Base-by-base conservation (phyloP, 1,140 invertebrate species). In the Drosophila yakuba region DNA sequence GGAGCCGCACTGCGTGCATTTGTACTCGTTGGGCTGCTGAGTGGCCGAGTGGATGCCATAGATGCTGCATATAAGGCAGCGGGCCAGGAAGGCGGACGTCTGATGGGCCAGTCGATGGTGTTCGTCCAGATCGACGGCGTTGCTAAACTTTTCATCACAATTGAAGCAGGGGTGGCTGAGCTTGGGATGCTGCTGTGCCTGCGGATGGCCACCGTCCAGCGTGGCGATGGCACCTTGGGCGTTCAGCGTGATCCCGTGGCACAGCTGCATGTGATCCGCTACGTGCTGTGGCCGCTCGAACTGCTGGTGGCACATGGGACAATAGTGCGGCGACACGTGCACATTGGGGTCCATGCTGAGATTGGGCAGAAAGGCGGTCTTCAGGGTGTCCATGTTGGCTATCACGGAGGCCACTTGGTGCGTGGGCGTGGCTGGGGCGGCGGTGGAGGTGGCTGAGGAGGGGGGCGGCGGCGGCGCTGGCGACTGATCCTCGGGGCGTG, bases 351-450 rank as follows among this genome's bases (percentile, higher is more conserved):
- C 91, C 84, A 92, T 92, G 74, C 90, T 91, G 55, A 92, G 81
- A 76, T 91, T 91, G 47, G 91, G 91, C 61, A 92, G 74, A 80
- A 92, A 92, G 36, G 91, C 74, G 75, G 91, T 91, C 75, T 92
- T 92, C 32, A 92, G 73, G 56, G 90, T 83, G 62, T 92, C 90
- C 88, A 92, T 91, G 47, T 78, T 74, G 52, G 82, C 83, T 71
- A 86, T 86, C 58, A 84, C 80, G 28, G 83, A 48, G 64, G 82
- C 74, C 59, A 78, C 79, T 76, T 81, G 81, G 80, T 80, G 83
- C 36, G 73, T 80, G 45, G 80, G 84, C 60, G 78, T 47, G 47
- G 64, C 64, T 15, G 60, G 71, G 39, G 75, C 39, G 63, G 71
- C 25, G 76, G 81, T 23, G 66, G 71, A 12, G 71, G 63, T 12